These are phyloP conservation scores for Cacatua alba DNA, from an alignment of 2,113 vertebrate genomes.

Conservation along the genomic window DNA sequence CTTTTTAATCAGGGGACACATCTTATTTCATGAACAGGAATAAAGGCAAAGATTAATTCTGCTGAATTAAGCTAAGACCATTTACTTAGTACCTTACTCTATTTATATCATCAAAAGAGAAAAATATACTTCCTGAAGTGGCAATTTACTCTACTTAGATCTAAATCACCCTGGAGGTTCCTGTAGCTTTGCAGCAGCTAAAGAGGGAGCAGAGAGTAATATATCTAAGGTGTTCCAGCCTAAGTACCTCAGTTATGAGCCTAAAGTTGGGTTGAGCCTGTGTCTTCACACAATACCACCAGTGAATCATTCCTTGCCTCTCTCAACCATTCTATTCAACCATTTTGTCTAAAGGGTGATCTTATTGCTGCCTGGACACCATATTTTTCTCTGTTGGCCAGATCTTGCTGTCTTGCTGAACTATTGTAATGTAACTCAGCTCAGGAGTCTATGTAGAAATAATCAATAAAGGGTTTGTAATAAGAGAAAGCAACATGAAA, in stretches of 20 bases:
- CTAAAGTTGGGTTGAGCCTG: not conserved
- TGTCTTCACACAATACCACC: not conserved
- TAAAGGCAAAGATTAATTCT: not conserved
- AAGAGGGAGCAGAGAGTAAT: not conserved
- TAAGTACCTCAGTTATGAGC: not conserved
- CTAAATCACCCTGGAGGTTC: not conserved
- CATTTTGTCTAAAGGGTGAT: not conserved
- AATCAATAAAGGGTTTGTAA: not conserved
- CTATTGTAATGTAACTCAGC: not conserved
- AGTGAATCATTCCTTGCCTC: not conserved
- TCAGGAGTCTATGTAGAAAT: accelerated
- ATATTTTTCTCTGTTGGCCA: not conserved
- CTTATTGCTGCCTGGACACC: not conserved
- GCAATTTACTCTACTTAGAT: not conserved
- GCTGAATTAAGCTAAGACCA: not conserved
- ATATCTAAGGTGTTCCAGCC: not conserved
- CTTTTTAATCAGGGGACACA: not conserved
- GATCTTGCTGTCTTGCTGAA: not conserved
- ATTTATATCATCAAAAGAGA: not conserved
- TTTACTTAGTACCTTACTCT: not conserved
- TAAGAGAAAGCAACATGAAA: not conserved
- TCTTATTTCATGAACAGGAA: not conserved
- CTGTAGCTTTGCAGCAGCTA: not conserved
- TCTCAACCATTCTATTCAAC: not conserved
- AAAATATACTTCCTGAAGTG: not conserved